These are phyloP conservation scores for Habropoda laboriosa DNA, from an alignment of 1,140 invertebrate species.

Conservation along the genomic window DNA sequence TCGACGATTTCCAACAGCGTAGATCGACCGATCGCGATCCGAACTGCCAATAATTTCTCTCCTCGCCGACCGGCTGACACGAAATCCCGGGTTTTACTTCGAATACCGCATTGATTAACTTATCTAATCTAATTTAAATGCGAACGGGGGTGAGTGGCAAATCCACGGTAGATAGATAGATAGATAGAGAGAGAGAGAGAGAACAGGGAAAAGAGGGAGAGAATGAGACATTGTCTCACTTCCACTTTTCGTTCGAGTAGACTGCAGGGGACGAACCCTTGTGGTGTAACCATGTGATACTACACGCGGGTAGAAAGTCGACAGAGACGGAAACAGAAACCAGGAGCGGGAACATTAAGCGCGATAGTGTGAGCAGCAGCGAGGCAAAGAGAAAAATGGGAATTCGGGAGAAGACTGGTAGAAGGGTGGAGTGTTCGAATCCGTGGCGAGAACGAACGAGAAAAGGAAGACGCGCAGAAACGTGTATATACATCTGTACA, in stretches of 20 bases:
- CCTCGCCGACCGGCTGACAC: slow-evolving; percentile 43
- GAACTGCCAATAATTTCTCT: slow-evolving; percentile 57
- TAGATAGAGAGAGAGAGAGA: no score
- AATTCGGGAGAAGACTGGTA: slow-evolving; percentile 20
- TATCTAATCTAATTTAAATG: slow-evolving; percentile 78
- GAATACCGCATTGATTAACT: slow-evolving; percentile 81
- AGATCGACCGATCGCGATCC: slow-evolving; percentile 46
- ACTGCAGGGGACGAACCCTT: slow-evolving; percentile 13
- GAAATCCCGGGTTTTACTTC: slow-evolving; percentile 78
- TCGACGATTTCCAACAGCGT: slow-evolving; percentile 30
- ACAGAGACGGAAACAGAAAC: neutral
- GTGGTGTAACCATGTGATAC: slow-evolving; percentile 28
- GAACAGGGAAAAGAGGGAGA: slow-evolving; percentile 5
- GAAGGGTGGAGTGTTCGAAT: slow-evolving; percentile 42
- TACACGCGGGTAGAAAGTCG: slow-evolving; percentile 1
- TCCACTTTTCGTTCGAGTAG: slow-evolving; percentile 18
- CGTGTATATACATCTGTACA: neutral
- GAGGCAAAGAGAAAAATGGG: slow-evolving; percentile 50
- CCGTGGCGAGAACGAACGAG: slow-evolving; percentile 7
- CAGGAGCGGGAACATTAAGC: slow-evolving; percentile 39
- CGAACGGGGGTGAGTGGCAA: slow-evolving; percentile 38
- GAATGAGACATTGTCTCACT: slow-evolving; percentile 17
- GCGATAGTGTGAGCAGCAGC: slow-evolving; percentile 40
- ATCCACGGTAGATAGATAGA: no score
- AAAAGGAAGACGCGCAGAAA: neutral